Percentiles rank a stretch among this genome's conserved stretches.
Evolutionary conservation across 2,113 vertebrate species (phyloP).

Genomic region (Circaetus gallicus): DNA sequence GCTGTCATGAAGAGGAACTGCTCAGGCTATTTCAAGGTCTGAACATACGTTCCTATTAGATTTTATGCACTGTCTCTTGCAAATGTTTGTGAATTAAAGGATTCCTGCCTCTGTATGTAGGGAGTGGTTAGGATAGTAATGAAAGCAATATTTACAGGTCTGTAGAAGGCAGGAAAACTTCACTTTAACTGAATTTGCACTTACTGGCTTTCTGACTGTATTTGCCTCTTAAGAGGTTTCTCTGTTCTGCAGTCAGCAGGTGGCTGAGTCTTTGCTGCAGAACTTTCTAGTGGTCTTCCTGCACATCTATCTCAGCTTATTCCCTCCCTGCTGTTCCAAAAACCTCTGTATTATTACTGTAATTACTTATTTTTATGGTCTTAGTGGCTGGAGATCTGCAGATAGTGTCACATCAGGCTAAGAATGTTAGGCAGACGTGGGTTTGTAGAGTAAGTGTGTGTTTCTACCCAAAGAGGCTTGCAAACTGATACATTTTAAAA

Average conservation of each 20-base stretch:
- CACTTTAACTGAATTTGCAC: not conserved
- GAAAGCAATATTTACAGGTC: not conserved
- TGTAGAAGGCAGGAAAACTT: not conserved
- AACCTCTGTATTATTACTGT: not conserved
- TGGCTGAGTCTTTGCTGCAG: not conserved
- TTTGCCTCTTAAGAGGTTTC: not conserved
- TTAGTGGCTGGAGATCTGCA: not conserved
- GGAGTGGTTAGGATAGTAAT: not conserved
- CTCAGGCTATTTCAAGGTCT: not conserved
- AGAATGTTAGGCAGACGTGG: not conserved
- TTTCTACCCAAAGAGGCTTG: not conserved
- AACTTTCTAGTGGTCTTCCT: not conserved
- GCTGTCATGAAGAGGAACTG: not conserved
- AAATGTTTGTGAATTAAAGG: not conserved
- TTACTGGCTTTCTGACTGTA: not conserved
- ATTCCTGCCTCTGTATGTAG: not conserved
- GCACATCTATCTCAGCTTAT: not conserved
- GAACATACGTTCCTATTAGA: not conserved
- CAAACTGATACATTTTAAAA: not conserved
- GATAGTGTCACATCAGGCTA: not conserved
- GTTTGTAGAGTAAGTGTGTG: not conserved
- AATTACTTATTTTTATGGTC: conserved; percentile 22
- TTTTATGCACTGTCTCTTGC: not conserved
- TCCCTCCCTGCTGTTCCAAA: not conserved
- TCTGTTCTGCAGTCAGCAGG: not conserved